Base-by-base conservation (phyloP, 2,113 vertebrate species). In the Nothoprocta perdicaria region DNA sequence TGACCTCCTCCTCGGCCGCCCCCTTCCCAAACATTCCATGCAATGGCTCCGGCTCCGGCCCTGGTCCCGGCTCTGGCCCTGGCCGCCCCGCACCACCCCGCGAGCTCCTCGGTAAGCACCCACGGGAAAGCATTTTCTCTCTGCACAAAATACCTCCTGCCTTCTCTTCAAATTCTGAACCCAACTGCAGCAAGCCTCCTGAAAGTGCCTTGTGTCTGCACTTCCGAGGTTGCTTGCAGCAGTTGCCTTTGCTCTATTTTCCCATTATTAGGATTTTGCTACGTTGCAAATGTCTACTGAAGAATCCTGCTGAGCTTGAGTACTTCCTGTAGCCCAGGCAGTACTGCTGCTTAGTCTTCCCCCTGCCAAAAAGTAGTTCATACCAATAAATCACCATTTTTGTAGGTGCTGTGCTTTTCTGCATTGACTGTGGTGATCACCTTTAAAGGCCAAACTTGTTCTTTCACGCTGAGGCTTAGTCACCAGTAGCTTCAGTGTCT, bases 11-110 rank as follows among this genome's bases (percentile, higher is more conserved):
- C 65, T 98, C 98, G 93, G 97, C 99, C 74, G 95, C 97, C 95
- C 97, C 98, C 4, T 99, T 98, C 93, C 99, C 99, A 94, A 99
- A 99, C 98, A 99, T 99, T 99, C 99, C 99, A 95, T 99, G 99
- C 97, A 99, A 99, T 46, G 99, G 99, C 53, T 57, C 53, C 53
- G 53, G 53, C 53, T 9, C 53, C 14, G 24, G 53, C 27, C 15
- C 53, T 9, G 53, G 53, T 26, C 50, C 50, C 9, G 24, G 50
- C 53, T 16, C 53, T 9, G 53, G 53, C 53, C 53, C 53, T 8
- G 27, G 53, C 53, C 53, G 53, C 53, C 53, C 98, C 10, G 95
- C 97, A 75, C 98, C 98, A n/a, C 97, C 98, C 91, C 98, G 98
- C 95, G 99, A 99, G 83, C 93, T 98, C 96, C 94, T 99, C 95